Evolutionary conservation across 2,797 vertebrate species (phyloP).

Genomic region (Epinephelus malabaricus): DNA sequence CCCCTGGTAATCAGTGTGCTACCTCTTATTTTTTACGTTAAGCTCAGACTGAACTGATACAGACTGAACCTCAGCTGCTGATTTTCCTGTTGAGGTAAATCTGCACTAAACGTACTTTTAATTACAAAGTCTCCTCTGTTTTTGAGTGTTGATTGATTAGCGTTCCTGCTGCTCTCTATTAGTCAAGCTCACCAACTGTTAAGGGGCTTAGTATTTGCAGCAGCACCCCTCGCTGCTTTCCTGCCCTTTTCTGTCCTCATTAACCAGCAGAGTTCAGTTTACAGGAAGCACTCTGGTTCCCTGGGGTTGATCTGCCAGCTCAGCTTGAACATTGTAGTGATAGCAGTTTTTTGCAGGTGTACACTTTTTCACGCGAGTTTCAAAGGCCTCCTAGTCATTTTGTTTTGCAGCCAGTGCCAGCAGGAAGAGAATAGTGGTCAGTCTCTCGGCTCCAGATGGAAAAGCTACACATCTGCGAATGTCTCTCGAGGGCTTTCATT

Average conservation of each 20-base stretch:
- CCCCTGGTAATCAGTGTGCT: too few relatives aligned
- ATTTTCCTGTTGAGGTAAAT: not conserved
- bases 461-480: conserved; percentile 7
- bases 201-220: conserved; percentile 20
- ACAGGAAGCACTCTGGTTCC: conserved; percentile 56
- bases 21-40: not conserved
- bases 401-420: conserved; percentile 25
- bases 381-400: conserved; percentile 16
- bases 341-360: conserved; percentile 67
- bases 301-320: conserved; percentile 50
- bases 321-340: conserved; percentile 54
- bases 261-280: conserved; percentile 55
- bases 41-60: not conserved
- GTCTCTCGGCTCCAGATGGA: conserved; percentile 22
- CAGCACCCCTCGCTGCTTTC: conserved; percentile 25
- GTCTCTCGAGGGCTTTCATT: conserved; percentile 22
- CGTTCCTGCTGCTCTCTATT: conserved; percentile 16
- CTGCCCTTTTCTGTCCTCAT: conserved; percentile 47
- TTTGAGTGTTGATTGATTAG: conserved; percentile 19
- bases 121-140: not conserved
- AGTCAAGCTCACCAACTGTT: conserved; percentile 19
- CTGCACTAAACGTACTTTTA: not conserved
- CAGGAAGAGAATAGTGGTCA: conserved; percentile 33
- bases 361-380: conserved; percentile 10
- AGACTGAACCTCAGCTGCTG: not conserved